Evolutionary conservation across 2,888 invertebrate genomes (phyloP).

Genomic region (Tribolium freemani): DNA sequence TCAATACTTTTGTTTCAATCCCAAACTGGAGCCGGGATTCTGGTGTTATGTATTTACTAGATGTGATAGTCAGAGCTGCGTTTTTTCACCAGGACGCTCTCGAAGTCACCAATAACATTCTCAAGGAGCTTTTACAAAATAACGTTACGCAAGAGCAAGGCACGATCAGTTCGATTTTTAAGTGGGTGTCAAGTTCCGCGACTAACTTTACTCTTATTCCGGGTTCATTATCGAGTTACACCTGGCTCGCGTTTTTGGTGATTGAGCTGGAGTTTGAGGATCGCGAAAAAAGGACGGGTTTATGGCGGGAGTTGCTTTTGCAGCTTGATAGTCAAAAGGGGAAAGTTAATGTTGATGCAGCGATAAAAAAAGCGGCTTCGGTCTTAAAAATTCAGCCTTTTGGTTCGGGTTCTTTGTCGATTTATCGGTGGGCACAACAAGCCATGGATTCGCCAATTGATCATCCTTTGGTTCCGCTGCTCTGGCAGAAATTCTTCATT

Average conservation of each 20-base stretch:
- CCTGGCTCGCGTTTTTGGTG: constrained; percentile 79
- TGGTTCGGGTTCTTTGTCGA: constrained; percentile 72
- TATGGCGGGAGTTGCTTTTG: constrained; percentile 78
- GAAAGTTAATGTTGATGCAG: constrained; percentile 75
- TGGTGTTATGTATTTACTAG: constrained; percentile 77
- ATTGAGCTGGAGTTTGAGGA: constrained; percentile 78
- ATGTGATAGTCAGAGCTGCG: constrained; percentile 76
- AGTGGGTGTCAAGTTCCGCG: constrained; percentile 62
- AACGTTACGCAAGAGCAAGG: constrained; percentile 63
- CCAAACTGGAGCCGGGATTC: constrained; percentile 78
- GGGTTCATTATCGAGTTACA: constrained; percentile 68
- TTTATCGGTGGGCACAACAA: constrained; percentile 84
- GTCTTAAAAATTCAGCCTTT: constrained; percentile 71
- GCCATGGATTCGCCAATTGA: constrained; percentile 77
- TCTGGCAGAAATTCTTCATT: constrained; percentile 84
- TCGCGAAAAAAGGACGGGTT: constrained; percentile 74
- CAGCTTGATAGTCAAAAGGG: constrained; percentile 71
- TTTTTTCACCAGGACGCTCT: constrained; percentile 75
- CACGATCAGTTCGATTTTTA: constrained; percentile 65
- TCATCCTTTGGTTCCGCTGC: constrained; percentile 78
- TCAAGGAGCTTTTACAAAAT: constrained; percentile 66
- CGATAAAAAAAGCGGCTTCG: constrained; percentile 77
- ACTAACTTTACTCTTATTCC: constrained; percentile 57
- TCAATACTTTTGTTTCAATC: constrained; percentile 76
- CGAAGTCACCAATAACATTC: constrained; percentile 67